Evolutionary conservation across 1,140 invertebrate species (phyloP).

Genomic region (Eumeta japonica): DNA sequence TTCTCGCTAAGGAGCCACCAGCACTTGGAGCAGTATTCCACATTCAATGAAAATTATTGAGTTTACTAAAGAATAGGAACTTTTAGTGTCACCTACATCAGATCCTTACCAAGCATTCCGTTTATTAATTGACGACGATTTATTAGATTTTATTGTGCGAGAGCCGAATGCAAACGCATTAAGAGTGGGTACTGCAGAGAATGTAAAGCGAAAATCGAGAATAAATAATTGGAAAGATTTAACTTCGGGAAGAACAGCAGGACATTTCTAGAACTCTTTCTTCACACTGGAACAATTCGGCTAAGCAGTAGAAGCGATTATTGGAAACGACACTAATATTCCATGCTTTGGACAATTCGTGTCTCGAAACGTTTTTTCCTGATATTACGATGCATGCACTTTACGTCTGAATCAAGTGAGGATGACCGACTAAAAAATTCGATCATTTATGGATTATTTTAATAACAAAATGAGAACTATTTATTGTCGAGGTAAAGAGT

Average conservation of each 20-base stretch:
- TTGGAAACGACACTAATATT: constrained; percentile 24
- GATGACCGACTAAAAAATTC: constrained; percentile 17
- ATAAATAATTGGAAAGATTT: constrained; percentile 21
- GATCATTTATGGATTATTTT: constrained; percentile 17
- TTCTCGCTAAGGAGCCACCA: no score
- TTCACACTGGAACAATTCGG: constrained; percentile 27
- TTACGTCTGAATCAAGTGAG: constrained; percentile 11
- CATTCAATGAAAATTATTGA: no score
- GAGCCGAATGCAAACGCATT: constrained; percentile 16
- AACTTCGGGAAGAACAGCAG: constrained; percentile 20
- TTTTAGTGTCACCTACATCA: no score
- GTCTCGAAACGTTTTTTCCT: constrained; percentile 26
- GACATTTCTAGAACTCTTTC: constrained; percentile 24
- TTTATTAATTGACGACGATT: constrained; percentile 14
- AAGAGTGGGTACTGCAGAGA: constrained; percentile 9
- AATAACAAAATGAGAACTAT: constrained; percentile 20
- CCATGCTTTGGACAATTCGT: constrained; percentile 22
- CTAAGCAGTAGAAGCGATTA: constrained; percentile 25
- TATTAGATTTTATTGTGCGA: constrained; percentile 16
- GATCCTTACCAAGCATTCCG: constrained; percentile 16
- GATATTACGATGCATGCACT: constrained; percentile 26
- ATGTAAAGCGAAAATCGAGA: constrained; percentile 11
- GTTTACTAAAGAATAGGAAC: no score
- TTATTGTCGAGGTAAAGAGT: constrained; percentile 28
- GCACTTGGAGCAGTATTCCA: no score